Evolutionary conservation across 92 coral and sea anemone species (phyloP), one percentile per base, ranked within the genome.

Genomic region (Isaurus tuberculatus): DNA sequence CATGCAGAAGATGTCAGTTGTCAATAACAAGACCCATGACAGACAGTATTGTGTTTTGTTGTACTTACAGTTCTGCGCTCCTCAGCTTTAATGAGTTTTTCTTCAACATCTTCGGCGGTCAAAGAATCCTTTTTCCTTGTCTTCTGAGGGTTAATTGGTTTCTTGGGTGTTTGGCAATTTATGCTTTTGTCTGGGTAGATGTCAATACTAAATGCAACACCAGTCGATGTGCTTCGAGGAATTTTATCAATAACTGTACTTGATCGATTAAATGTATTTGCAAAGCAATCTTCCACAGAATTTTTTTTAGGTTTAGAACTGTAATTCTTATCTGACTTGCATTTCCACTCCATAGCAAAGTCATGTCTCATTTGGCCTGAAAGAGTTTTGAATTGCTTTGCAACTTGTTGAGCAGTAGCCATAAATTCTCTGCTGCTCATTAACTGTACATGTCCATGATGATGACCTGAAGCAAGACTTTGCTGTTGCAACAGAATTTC

Each of bases 401-500:
- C 91, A 67, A 96, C 95, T 60, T 85, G 90, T 36, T 81, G 53
- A 1, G 98, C 99, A 29, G 97, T 94, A n/a, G 92, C 89, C 72
- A 94, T 51, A 15, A 96, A 75, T 75, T 96, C 85, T 46, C 77
- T 65, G 43, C 85, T 73, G 10, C 91, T 85, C 92, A 94, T 90
- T 65, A 49, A 79, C 17, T 86, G 81, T 16, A 84, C 74, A 44
- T 72, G 51, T 14, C 65, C 63, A 9, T 71, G 70, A 16, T 60
- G 33, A 1, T 73, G 37, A 33, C 92, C 94, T 55, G 70, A 63
- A n/a, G 94, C 81, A 32, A 94, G 88, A 29, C 91, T 87, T 79
- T 92, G 79, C 72, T 94, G 98, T 34, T 96, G 94, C 20, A 96
- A 86, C 23, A 96, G 86, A 46, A 90, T 80, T 70, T 94, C 99